Evolutionary conservation across 1,140 invertebrate genomes (phyloP).

Genomic region (Caenorhabditis brenneri): DNA sequence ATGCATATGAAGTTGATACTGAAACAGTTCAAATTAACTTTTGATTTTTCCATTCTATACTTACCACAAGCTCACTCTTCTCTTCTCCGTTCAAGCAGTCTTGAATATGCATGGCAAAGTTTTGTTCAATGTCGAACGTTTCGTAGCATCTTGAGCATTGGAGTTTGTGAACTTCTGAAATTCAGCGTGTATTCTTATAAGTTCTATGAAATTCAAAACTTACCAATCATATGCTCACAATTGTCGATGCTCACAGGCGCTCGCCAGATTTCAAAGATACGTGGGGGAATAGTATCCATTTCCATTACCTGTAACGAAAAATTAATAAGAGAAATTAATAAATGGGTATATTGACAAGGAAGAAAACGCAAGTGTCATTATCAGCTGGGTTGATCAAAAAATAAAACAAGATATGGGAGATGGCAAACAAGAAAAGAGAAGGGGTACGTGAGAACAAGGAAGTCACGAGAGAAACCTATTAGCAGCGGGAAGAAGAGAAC

Average conservation of each 20-base stretch:
- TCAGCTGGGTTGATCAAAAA: neutral
- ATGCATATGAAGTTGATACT: neutral
- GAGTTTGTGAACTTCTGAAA: neutral
- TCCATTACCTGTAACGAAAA: neutral
- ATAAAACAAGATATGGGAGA: neutral
- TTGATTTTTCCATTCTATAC: neutral
- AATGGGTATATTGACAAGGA: no score
- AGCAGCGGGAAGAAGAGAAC: neutral
- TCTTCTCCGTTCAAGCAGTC: neutral
- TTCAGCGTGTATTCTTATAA: neutral
- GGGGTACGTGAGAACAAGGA: conserved; percentile 31
- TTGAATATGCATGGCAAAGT: neutral
- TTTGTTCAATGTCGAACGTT: neutral
- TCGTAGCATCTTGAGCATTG: neutral
- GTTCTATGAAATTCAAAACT: neutral
- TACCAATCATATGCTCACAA: neutral
- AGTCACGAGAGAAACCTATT: conserved; percentile 18
- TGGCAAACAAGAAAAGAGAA: conserved; percentile 25
- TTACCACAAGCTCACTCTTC: neutral
- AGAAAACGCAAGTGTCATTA: neutral
- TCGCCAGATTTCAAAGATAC: neutral
- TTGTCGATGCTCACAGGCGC: neutral
- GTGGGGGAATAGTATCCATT: neutral
- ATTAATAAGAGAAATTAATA: neutral
- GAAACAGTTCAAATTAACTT: neutral